These are phyloP conservation scores for Nothobranchius kuhntae DNA, from an alignment of 2,113 vertebrate species.

Conservation along the genomic window DNA sequence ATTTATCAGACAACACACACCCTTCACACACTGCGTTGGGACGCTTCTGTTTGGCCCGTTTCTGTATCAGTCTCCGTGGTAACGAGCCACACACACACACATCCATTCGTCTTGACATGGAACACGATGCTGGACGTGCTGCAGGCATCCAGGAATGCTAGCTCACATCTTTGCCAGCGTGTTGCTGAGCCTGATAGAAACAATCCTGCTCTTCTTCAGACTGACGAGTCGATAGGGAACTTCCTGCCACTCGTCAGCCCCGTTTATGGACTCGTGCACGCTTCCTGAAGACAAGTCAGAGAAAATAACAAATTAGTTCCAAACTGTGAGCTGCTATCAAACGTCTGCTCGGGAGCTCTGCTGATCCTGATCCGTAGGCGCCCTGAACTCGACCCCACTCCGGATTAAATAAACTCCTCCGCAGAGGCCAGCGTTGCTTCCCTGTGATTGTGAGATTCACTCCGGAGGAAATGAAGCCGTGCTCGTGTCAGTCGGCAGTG, in stretches of 20 bases:
- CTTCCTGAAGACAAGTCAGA: slow-evolving; percentile 16
- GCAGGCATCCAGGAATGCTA: slow-evolving; percentile 49
- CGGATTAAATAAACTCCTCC: slow-evolving; percentile 57
- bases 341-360: background rate
- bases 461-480: slow-evolving; percentile 15
- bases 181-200: slow-evolving; percentile 32
- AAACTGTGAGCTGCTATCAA: too few relatives aligned
- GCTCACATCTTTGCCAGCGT: slow-evolving; percentile 39
- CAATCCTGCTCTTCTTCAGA: slow-evolving; percentile 42
- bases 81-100: slow-evolving; percentile 14
- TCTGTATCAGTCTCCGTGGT: slow-evolving; percentile 40
- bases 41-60: slow-evolving; percentile 39
- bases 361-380: slow-evolving; percentile 18
- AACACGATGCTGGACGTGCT: slow-evolving; percentile 60
- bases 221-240: slow-evolving; percentile 18
- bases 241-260: slow-evolving; percentile 4
- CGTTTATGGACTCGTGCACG: background rate
- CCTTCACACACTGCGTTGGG: background rate
- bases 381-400: slow-evolving; percentile 25
- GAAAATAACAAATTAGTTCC: background rate
- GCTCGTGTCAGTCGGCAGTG: slow-evolving; percentile 1
- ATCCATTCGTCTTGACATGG: slow-evolving; percentile 16
- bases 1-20: slow-evolving; percentile 28
- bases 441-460: slow-evolving; percentile 8
- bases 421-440: background rate